phyloP scores from a whole-genome alignment of 2,888 invertebrate genomes.

The Caenorhabditis macrosperma region DNA sequence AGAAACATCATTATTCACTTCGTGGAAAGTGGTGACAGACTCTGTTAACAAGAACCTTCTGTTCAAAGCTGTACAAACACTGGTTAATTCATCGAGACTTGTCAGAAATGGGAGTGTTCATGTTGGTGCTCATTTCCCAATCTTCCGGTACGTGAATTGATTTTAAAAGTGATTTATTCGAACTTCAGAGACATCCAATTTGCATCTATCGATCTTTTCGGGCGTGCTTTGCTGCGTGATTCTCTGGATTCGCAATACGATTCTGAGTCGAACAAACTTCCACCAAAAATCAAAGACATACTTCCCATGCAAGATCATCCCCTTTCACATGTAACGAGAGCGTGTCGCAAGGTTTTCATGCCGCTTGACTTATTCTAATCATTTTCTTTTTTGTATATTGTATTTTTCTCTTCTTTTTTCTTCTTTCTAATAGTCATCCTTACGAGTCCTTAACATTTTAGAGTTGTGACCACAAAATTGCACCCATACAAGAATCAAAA shows the following conservation, averaged over 20 bases:
- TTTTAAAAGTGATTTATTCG: background rate
- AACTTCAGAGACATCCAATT: conserved; percentile 76
- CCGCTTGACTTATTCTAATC: conserved; percentile 73
- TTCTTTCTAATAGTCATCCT: conserved; percentile 1
- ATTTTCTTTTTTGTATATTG: background rate
- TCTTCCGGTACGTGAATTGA: conserved; percentile 69
- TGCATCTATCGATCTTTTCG: conserved; percentile 73
- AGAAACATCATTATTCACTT: conserved; percentile 6
- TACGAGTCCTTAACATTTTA: conserved; percentile 8
- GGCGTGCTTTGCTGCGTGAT: conserved; percentile 73
- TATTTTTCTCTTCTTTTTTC: background rate
- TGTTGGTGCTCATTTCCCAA: conserved; percentile 73
- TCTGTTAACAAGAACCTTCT: conserved; percentile 61
- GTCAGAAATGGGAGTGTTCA: conserved; percentile 63
- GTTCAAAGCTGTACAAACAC: conserved; percentile 66
- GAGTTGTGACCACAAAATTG: conserved; percentile 27
- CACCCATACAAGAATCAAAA: background rate
- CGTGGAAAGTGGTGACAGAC: conserved; percentile 60
- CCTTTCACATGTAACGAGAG: conserved; percentile 66
- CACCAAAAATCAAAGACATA: conserved; percentile 71
- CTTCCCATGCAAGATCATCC: conserved; percentile 72
- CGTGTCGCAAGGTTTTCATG: conserved; percentile 76
- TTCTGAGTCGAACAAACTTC: conserved; percentile 69
- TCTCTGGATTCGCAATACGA: conserved; percentile 72
- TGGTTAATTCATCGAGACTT: conserved; percentile 73